A percentile compares a stretch with the other conserved stretches of the same genome.
phyloP scores from a whole-genome alignment of 2,113 vertebrate genomes.

The Brienomyrus longianalis region DNA sequence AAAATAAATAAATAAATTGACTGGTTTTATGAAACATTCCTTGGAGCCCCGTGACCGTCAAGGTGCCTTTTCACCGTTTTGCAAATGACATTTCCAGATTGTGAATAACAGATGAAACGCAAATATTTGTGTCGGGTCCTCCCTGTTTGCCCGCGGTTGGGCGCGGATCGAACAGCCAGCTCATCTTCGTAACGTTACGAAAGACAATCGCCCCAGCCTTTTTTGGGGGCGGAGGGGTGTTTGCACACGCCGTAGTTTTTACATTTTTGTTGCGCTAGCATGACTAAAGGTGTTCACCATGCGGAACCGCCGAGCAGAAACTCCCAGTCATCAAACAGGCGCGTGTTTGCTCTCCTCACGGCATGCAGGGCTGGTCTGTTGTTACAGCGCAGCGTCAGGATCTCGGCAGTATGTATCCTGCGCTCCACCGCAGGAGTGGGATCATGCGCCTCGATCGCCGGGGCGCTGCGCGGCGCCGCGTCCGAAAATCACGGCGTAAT shows the following conservation, averaged over 20 bases:
- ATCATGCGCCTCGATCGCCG: neutral
- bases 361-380: constrained; percentile 29
- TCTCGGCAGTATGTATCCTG: constrained; percentile 38
- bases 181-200: constrained; percentile 15
- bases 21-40: neutral
- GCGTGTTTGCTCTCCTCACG: constrained; percentile 51
- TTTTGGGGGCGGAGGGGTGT: neutral
- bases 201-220: constrained; percentile 1
- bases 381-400: constrained; percentile 43
- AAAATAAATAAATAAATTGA: neutral
- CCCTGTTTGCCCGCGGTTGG: constrained; percentile 12
- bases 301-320: constrained; percentile 50
- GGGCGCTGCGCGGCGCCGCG: neutral
- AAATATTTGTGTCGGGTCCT: constrained; percentile 13
- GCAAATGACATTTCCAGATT: neutral
- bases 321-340: constrained; percentile 55
- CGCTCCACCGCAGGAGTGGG: neutral
- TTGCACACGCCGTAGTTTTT: neutral
- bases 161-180: constrained; percentile 11
- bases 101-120: constrained; percentile 21
- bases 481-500: neutral
- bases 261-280: constrained; percentile 33
- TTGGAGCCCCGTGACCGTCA: neutral
- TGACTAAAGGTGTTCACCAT: constrained; percentile 48
- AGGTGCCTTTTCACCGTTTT: constrained; percentile 6